phyloP scores from a whole-genome alignment of 1,140 invertebrate genomes.

The Drosophila navojoa region DNA sequence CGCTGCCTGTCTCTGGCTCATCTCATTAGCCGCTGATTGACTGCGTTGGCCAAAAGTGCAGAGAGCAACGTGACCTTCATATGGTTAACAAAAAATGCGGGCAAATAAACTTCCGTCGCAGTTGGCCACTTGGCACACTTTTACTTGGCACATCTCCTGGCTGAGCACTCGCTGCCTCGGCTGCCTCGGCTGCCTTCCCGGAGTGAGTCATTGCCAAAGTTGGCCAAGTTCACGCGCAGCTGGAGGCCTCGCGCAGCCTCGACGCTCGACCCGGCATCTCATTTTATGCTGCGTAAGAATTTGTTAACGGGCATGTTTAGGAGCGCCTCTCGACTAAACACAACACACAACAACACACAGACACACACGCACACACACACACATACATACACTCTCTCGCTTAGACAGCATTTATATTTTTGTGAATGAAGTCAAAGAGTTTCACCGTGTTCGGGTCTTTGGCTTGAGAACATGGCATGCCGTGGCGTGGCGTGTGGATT shows the following conservation, averaged over 20 bases:
- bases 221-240: conserved; percentile 77
- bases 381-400: neutral
- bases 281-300: conserved; percentile 71
- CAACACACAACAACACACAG: conserved; percentile 23
- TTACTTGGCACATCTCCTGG: conserved; percentile 56
- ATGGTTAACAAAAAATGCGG: conserved; percentile 63
- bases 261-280: conserved; percentile 36
- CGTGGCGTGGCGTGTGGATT: conserved; percentile 70
- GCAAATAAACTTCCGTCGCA: conserved; percentile 75
- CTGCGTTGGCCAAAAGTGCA: conserved; percentile 55
- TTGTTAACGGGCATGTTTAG: conserved; percentile 76
- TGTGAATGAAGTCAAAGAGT: conserved; percentile 77
- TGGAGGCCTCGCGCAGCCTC: conserved; percentile 50
- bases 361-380: conserved; percentile 21
- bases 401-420: conserved; percentile 60
- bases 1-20: conserved; percentile 5
- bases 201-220: conserved; percentile 60
- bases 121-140: conserved; percentile 77
- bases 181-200: conserved; percentile 23
- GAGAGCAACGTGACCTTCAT: conserved; percentile 66
- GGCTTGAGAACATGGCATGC: conserved; percentile 32
- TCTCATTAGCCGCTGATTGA: conserved; percentile 72
- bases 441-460: conserved; percentile 54
- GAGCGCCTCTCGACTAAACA: conserved; percentile 43
- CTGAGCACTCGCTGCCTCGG: neutral